A percentile compares a stretch with the other conserved stretches of the same genome.
phyloP scores from a whole-genome alignment of 2,888 invertebrate genomes.

The Helicoverpa assulta region DNA sequence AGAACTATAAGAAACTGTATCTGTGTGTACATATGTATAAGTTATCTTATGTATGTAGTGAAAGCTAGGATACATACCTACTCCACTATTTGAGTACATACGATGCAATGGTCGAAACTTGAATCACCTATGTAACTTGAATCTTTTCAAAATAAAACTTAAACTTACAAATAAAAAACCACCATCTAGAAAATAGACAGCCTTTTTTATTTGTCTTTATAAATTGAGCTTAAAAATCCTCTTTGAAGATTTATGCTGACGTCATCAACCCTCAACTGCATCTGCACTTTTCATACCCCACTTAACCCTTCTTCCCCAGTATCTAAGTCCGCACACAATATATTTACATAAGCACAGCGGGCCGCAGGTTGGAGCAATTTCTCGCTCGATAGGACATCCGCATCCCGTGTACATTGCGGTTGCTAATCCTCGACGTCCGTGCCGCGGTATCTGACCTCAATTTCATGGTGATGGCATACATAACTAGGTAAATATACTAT shows the following conservation, averaged over 20 bases:
- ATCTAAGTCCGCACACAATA: constrained; percentile 20
- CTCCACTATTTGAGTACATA: too few relatives aligned
- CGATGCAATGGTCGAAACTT: too few relatives aligned
- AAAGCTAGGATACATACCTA: too few relatives aligned
- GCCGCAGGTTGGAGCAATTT: constrained; percentile 36
- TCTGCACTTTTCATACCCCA: constrained; percentile 1
- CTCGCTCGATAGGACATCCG: constrained; percentile 32
- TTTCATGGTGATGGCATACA: constrained; percentile 21
- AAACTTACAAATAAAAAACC: too few relatives aligned
- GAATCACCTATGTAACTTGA: too few relatives aligned
- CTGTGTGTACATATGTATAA: too few relatives aligned
- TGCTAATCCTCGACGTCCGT: constrained; percentile 31
- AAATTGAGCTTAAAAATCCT: too few relatives aligned
- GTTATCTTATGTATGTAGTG: too few relatives aligned
- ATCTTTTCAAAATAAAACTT: too few relatives aligned
- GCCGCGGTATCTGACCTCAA: constrained; percentile 44
- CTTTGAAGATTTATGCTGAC: not conserved
- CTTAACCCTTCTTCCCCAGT: constrained; percentile 15
- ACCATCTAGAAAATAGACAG: too few relatives aligned
- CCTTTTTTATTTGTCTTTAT: too few relatives aligned
- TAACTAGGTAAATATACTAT: not conserved
- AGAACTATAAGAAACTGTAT: too few relatives aligned
- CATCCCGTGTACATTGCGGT: constrained; percentile 38
- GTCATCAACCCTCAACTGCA: not conserved
- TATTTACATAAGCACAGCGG: constrained; percentile 35